A percentile compares a stretch with the other conserved stretches of the same genome.
Conservation (phyloP, 2,797 vertebrate species). For the Nyctalus aviator region DNA sequence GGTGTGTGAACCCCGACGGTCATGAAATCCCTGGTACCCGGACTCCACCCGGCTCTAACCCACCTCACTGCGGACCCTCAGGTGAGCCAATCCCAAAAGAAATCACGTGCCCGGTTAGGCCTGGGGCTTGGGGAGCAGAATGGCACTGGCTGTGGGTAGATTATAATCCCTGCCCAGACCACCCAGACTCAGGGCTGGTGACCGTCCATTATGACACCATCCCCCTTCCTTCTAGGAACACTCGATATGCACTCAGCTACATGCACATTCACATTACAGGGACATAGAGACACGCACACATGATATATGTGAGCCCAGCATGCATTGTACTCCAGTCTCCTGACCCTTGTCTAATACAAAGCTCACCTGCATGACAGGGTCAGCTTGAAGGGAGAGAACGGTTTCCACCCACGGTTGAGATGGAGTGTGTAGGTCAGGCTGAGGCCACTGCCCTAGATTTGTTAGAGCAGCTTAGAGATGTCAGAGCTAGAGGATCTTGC, state of each 20-base stretch:
- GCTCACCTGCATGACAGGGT: too few relatives aligned
- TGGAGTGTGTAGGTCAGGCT: background rate
- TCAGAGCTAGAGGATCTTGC: background rate
- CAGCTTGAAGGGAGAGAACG: too few relatives aligned
- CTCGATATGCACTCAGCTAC: background rate
- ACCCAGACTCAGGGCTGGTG: background rate
- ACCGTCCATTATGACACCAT: background rate
- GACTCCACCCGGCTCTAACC: constrained; percentile 86
- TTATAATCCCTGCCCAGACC: background rate
- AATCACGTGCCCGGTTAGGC: too few relatives aligned
- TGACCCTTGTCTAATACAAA: background rate
- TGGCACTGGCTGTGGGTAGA: background rate
- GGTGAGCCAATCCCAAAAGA: constrained; percentile 83
- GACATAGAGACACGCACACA: fast-evolving
- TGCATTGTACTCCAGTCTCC: background rate
- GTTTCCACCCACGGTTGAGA: background rate
- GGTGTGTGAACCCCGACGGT: constrained; percentile 91
- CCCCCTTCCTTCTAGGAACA: background rate
- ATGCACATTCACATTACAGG: background rate
- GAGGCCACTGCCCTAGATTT: background rate
- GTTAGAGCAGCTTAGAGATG: background rate
- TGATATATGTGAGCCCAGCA: background rate
- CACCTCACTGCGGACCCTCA: constrained; percentile 86
- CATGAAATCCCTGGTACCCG: constrained; percentile 90
- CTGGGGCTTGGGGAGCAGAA: background rate